A percentile compares a stretch with the other conserved stretches of the same genome.
These are phyloP conservation scores for Elegia similella DNA, from an alignment of 2,888 invertebrate species.

Conservation along the genomic window DNA sequence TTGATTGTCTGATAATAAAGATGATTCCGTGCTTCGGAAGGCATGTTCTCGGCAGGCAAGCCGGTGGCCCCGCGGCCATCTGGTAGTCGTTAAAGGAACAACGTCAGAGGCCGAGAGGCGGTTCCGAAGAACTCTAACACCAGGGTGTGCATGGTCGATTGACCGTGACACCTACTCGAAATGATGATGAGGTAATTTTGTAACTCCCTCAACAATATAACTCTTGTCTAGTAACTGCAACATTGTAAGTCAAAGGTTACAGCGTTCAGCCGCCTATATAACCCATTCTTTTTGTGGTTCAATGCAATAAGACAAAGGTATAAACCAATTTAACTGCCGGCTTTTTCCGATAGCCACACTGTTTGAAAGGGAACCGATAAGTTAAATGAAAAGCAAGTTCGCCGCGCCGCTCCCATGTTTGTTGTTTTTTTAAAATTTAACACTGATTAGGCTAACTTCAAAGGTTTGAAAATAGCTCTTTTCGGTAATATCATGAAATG, in stretches of 20 bases:
- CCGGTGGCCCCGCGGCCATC: no score
- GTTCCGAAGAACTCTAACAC: no score
- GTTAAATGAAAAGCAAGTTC: constrained; percentile 68
- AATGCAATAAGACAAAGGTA: constrained; percentile 57
- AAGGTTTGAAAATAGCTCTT: constrained; percentile 3
- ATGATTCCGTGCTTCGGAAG: no score
- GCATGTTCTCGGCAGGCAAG: no score
- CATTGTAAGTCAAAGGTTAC: not conserved
- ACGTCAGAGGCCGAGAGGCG: no score
- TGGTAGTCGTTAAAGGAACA: no score
- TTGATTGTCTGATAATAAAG: no score
- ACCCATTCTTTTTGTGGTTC: constrained; percentile 36
- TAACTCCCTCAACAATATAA: no score
- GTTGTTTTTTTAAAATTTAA: constrained; percentile 10
- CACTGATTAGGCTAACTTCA: not conserved
- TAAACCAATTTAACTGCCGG: constrained; percentile 53
- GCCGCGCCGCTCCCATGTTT: constrained; percentile 35
- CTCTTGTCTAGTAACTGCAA: not conserved
- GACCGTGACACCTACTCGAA: no score
- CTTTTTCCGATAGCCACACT: constrained; percentile 43
- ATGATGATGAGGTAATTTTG: no score
- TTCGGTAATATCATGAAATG: not conserved
- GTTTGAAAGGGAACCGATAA: constrained; percentile 50
- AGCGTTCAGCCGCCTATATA: constrained; percentile 14
- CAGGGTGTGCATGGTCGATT: no score